Evolutionary conservation across 1,140 invertebrate genomes (phyloP), one percentile per base, ranked within the genome.

Genomic region (Grapholita molesta): DNA sequence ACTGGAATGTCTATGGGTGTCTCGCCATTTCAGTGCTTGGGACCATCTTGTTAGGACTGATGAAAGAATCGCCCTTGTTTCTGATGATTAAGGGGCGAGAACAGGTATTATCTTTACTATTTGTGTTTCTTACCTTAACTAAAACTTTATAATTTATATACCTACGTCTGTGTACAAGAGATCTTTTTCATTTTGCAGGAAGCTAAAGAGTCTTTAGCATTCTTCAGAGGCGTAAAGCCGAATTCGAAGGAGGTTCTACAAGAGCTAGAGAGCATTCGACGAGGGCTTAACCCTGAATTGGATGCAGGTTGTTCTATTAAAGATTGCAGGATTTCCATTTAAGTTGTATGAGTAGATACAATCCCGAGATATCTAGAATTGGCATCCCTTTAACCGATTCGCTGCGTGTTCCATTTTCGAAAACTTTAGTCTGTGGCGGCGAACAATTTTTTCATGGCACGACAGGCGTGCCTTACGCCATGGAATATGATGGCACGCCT

Each of bases 41-140:
- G 0, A 48, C 72, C 0, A 38, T 68, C 0, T 3, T 84, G n/a
- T 38, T 82, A 7, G 11, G 32, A 9, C 48, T 80, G 5, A 30
- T 85, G 35, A 79, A 77, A 61, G 85, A 87, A 24, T 85, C 85
- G 0, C 85, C 85, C 0, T 69, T 73, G 1, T 73, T 69, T 66
- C 65, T 87, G 8, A 79, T 85, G 82, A 75, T 71, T 28, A 84
- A 79, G 35, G 80, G 79, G 0, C 38, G 69, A 6, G 78, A 80
- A 57, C 70, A 76, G 72, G 82, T 87, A 71, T 70, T 69, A 18
- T 25, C 15, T 9, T 55, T 61, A n/a, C n/a, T 75, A 35, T 12
- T 35, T 35, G 1, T 35, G 33, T 12, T 35, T 33, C 3, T 33
- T 1, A 5, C n/a, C n/a, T n/a, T n/a, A n/a, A n/a, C n/a, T n/a